Conservation (phyloP, 2,888 invertebrate genomes). For the Gnatocerus cornutus region DNA sequence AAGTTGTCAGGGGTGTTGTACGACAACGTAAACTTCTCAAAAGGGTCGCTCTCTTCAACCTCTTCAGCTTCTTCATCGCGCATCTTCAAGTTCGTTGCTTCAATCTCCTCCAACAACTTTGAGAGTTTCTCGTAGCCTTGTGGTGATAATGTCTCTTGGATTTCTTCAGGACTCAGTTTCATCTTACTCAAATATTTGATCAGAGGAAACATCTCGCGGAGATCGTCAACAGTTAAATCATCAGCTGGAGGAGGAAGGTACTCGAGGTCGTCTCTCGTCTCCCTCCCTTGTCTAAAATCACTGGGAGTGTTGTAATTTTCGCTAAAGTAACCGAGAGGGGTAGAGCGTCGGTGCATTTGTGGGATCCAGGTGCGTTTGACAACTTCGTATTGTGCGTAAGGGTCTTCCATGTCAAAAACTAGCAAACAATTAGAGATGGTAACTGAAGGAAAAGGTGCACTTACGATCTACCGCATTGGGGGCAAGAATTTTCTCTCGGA, state of each 20-base stretch:
- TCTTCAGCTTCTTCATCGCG: slow-evolving; percentile 51
- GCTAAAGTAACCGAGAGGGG: slow-evolving; percentile 59
- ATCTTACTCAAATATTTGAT: slow-evolving; percentile 61
- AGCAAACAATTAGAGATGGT: background rate
- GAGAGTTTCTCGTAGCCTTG: slow-evolving; percentile 58
- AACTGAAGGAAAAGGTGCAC: slow-evolving; percentile 41
- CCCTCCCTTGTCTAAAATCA: slow-evolving; percentile 65
- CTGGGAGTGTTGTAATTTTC: slow-evolving; percentile 68
- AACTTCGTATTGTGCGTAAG: slow-evolving; percentile 63
- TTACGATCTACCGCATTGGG: slow-evolving; percentile 70
- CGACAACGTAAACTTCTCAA: slow-evolving; percentile 66
- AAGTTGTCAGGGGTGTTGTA: slow-evolving; percentile 73
- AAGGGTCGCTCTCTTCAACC: slow-evolving; percentile 48
- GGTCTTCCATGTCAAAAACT: slow-evolving; percentile 68
- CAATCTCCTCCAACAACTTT: slow-evolving; percentile 58
- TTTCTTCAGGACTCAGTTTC: slow-evolving; percentile 61
- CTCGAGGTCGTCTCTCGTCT: slow-evolving; percentile 63
- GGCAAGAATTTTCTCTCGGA: slow-evolving; percentile 72
- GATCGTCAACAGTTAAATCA: slow-evolving; percentile 54
- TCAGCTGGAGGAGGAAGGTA: slow-evolving; percentile 59
- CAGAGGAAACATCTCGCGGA: slow-evolving; percentile 59
- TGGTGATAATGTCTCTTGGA: slow-evolving; percentile 62
- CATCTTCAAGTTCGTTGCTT: slow-evolving; percentile 50
- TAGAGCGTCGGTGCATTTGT: slow-evolving; percentile 67
- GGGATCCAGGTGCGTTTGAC: slow-evolving; percentile 67